Conservation (phyloP, 2,113 vertebrate species). For the Megaceryle torquata region DNA sequence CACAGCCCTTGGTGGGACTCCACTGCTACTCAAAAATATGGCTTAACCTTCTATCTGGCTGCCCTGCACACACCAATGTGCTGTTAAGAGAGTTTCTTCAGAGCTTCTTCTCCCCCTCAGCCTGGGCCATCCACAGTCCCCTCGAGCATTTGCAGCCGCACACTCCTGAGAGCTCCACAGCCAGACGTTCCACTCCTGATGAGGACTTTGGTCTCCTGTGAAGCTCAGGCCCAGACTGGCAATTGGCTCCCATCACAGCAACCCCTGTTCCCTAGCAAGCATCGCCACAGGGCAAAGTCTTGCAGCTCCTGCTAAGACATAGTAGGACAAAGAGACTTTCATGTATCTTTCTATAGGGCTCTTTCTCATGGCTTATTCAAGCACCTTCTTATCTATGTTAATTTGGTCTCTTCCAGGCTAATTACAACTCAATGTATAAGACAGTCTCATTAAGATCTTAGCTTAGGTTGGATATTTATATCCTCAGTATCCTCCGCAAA, state of each 20-base stretch:
- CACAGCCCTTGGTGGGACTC: background rate
- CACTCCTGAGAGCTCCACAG: background rate
- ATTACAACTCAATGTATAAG: background rate
- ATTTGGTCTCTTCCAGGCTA: background rate
- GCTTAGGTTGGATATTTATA: background rate
- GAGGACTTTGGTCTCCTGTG: background rate
- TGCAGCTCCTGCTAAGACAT: background rate
- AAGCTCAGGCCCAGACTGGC: background rate
- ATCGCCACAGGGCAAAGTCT: background rate
- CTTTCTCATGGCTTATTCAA: background rate
- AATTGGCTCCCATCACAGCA: background rate
- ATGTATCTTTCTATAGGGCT: background rate
- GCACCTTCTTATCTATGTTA: background rate
- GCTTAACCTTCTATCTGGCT: background rate
- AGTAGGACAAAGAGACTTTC: background rate
- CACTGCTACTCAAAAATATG: fast-evolving
- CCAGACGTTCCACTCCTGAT: background rate
- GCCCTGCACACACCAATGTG: fast-evolving
- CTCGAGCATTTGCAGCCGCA: background rate
- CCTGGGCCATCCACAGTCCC: background rate
- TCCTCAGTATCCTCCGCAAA: background rate
- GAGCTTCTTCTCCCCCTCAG: background rate
- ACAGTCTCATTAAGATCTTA: background rate
- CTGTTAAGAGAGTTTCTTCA: background rate
- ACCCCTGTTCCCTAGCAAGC: background rate